Conservation (phyloP, 2,888 invertebrate species). For the Cephus nigrinus region DNA sequence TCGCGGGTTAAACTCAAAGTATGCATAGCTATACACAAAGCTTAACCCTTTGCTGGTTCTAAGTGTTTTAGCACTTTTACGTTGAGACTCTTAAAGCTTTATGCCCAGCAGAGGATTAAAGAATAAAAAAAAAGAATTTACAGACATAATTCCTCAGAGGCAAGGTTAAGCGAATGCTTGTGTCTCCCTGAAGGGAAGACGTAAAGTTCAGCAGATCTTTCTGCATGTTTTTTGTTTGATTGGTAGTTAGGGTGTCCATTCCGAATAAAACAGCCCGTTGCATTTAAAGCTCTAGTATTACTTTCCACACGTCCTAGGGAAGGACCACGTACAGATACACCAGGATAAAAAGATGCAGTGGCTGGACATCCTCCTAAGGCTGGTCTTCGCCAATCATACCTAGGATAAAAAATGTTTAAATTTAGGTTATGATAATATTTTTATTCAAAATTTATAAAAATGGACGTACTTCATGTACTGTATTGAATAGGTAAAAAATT, state of each 20-base stretch:
- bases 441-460: not conserved
- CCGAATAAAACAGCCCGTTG: slow-evolving; percentile 30
- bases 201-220: slow-evolving; percentile 37
- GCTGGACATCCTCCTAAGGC: slow-evolving; percentile 39
- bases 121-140: slow-evolving; percentile 19
- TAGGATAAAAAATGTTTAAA: slow-evolving; percentile 13
- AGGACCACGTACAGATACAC: slow-evolving; percentile 43
- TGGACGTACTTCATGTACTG: not conserved
- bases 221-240: slow-evolving; percentile 23
- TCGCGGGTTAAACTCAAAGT: too few species aligned
- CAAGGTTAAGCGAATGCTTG: slow-evolving; percentile 32
- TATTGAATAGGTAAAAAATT: not conserved
- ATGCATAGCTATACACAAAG: too few species aligned
- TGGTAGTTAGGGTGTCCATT: slow-evolving; percentile 33
- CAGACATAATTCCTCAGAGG: slow-evolving; percentile 42
- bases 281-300: slow-evolving; percentile 29
- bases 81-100: not conserved
- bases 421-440: not conserved
- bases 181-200: slow-evolving; percentile 43
- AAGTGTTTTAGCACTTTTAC: too few species aligned
- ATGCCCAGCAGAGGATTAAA: not conserved
- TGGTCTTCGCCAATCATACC: slow-evolving; percentile 50
- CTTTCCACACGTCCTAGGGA: slow-evolving; percentile 32
- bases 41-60: too few species aligned
- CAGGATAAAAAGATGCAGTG: slow-evolving; percentile 48